Conservation (phyloP, 2,888 invertebrate species). For the Nymphalis urticae region DNA sequence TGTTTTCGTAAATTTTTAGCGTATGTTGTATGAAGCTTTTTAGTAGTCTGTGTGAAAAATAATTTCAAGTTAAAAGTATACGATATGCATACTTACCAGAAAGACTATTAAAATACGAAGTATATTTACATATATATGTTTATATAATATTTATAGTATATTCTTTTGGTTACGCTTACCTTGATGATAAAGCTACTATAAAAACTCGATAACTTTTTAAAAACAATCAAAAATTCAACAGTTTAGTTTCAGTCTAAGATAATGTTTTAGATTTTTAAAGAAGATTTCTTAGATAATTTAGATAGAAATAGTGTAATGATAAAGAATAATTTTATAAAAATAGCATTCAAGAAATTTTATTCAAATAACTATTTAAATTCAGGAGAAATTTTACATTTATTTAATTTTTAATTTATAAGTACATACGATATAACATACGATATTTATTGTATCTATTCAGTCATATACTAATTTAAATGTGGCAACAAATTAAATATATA, state of each 20-base stretch:
- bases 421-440: slow-evolving; percentile 20
- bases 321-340: slow-evolving; percentile 15
- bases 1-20: background rate
- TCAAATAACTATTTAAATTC: slow-evolving; percentile 7
- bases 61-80: background rate
- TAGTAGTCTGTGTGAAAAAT: background rate
- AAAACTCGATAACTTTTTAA: slow-evolving; percentile 6
- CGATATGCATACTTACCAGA: background rate
- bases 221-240: slow-evolving; percentile 9
- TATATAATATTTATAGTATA: too few relatives aligned
- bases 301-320: slow-evolving; percentile 16
- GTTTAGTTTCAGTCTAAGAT: background rate
- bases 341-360: slow-evolving; percentile 16
- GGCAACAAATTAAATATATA: slow-evolving; percentile 28
- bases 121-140: background rate
- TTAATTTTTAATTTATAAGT: slow-evolving; percentile 6
- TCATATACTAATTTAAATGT: slow-evolving; percentile 31
- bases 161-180: slow-evolving; percentile 11
- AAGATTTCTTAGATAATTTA: slow-evolving; percentile 15
- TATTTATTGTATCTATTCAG: slow-evolving; percentile 22
- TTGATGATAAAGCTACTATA: slow-evolving; percentile 3
- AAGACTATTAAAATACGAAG: background rate
- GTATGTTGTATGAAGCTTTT: background rate
- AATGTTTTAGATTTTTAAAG: slow-evolving; percentile 2
- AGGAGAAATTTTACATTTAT: slow-evolving; percentile 15